Base-by-base conservation (phyloP, 2,888 invertebrate species). In the Heteropelma amictum region DNA sequence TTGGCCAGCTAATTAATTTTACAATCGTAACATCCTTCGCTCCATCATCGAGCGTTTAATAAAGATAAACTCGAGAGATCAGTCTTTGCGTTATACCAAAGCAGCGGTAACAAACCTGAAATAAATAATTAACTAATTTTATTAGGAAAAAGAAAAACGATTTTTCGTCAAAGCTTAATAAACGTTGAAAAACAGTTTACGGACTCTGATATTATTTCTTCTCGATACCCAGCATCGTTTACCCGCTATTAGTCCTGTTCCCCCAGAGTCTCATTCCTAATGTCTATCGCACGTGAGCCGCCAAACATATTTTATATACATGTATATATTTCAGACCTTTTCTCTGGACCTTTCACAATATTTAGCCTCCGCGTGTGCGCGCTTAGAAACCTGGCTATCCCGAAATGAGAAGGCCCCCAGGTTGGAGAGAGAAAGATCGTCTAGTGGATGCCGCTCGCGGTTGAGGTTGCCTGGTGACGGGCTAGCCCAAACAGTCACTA, bases 291-390 rank as follows among this genome's bases (percentile, higher is more conserved):
- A 70, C 74, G 77, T 72, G 67, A 79, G 77, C 74, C 77, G 80
- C 83, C 81, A 84, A 86, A 87, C 86, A 86, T 86, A 87, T 87
- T 87, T 85, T 14, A 23, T 47, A 12, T 23, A 10, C 33, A 45
- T 33, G 47, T 83, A 85, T 85, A 86, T 87, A 87, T 88, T 86
- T 86, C 85, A 87, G 72, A 86, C 86, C 87, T 87, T 88, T 88
- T 88, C 71, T 47, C 88, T 88, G 85, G 88, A 88, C 88, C 88
- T 89, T 89, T 89, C 89, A 88, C 88, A 88, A 89, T 89, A 88
- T 89, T 89, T 88, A 86, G 87, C 80, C 82, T 53, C 70, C 67
- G 72, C 73, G 73, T 76, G 84, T 84, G 84, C 84, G 76, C 73
- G 64, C 35, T 51, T 21, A 30, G 69, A 60, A 67, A 53, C 49